Evolutionary conservation across 2,797 vertebrate species (phyloP).

Genomic region (Philypnodon macrostomus): DNA sequence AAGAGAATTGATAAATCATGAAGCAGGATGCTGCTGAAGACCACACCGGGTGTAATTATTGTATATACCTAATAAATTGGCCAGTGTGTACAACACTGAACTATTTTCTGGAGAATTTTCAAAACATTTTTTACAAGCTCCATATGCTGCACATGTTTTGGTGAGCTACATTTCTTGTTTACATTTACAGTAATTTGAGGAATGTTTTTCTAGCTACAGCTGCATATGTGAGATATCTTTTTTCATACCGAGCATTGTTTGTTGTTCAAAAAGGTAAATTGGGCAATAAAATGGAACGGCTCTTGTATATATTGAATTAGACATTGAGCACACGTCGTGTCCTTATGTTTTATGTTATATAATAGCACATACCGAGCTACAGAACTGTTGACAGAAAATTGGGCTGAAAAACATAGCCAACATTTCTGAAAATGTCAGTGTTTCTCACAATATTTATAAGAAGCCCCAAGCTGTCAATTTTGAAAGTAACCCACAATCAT

Average conservation of each 20-base stretch:
- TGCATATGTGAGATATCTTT: conserved; percentile 40
- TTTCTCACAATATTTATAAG: too few species aligned
- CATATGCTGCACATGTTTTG: conserved; percentile 46
- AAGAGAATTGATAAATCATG: too few species aligned
- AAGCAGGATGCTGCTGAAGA: too few species aligned
- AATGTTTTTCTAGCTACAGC: conserved; percentile 56
- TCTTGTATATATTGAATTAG: conserved; percentile 66
- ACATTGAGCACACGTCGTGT: conserved; percentile 31
- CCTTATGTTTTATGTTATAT: conserved; percentile 59
- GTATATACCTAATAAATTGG: too few species aligned
- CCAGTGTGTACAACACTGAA: not conserved
- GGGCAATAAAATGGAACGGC: conserved; percentile 54
- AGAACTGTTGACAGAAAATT: not conserved
- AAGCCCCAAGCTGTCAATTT: too few species aligned
- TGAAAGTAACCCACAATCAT: too few species aligned
- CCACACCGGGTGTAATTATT: too few species aligned
- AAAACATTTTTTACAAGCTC: conserved; percentile 1
- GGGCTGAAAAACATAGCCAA: not conserved
- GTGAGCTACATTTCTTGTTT: conserved; percentile 51
- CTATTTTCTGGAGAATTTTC: not conserved
- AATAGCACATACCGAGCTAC: not conserved
- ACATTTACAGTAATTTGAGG: conserved; percentile 41
- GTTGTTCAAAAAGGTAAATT: conserved; percentile 59
- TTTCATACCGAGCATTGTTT: conserved; percentile 49
- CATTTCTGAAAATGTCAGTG: too few species aligned